Percentiles rank a stretch among this genome's conserved stretches.
phyloP scores from a whole-genome alignment of 2,888 invertebrate genomes.

The Acanthococcus lagerstroemiae region DNA sequence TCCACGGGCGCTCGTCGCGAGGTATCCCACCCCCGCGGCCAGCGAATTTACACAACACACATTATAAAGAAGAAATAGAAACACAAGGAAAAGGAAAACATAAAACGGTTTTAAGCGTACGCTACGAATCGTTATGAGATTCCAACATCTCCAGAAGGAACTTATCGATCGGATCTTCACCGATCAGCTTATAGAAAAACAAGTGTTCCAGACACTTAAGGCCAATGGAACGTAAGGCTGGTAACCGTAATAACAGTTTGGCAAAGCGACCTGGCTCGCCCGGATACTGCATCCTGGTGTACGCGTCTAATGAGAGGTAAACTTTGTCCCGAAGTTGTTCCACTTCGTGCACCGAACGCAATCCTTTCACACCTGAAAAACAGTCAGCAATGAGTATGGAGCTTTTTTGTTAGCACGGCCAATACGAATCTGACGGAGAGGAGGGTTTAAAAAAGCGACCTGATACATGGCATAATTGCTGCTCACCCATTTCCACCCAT shows the following conservation, averaged over 20 bases:
- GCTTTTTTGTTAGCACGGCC: too few relatives aligned
- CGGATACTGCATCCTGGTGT: slow-evolving; percentile 76
- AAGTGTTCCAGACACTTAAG: slow-evolving; percentile 90
- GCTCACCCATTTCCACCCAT: too few relatives aligned
- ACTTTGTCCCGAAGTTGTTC: slow-evolving; percentile 86
- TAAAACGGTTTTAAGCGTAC: slow-evolving; percentile 8
- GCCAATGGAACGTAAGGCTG: slow-evolving; percentile 80
- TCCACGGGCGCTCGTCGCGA: not conserved
- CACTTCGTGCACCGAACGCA: slow-evolving; percentile 71
- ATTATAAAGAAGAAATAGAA: not conserved
- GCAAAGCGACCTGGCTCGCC: slow-evolving; percentile 92
- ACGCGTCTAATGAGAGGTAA: slow-evolving; percentile 90
- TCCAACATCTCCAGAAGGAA: slow-evolving; percentile 76
- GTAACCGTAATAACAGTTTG: slow-evolving; percentile 77
- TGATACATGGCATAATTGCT: too few relatives aligned
- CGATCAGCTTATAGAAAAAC: slow-evolving; percentile 85
- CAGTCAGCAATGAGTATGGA: too few relatives aligned
- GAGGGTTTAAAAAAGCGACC: too few relatives aligned
- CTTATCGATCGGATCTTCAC: slow-evolving; percentile 73
- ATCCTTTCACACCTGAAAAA: slow-evolving; percentile 71
- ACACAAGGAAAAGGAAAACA: not conserved
- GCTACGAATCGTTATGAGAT: slow-evolving; percentile 40
- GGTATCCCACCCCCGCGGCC: not conserved
- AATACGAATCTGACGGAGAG: too few relatives aligned
- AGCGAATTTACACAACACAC: not conserved